phyloP scores from a whole-genome alignment of 1,140 invertebrate species.

The Teleopsis dalmanni region DNA sequence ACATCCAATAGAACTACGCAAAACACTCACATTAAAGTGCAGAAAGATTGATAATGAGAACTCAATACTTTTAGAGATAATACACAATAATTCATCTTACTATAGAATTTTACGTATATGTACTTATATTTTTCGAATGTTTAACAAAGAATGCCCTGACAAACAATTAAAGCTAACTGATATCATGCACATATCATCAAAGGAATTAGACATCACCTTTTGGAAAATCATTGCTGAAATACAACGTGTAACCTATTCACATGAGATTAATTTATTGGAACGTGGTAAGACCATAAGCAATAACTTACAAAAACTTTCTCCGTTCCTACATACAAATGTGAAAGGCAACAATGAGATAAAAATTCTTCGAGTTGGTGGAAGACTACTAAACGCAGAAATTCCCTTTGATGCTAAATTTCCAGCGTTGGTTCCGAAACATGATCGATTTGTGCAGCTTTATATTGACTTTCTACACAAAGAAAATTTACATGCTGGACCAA shows the following conservation, averaged over 20 bases:
- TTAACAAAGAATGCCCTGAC: neutral
- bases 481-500: constrained; percentile 9
- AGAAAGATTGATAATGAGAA: no score
- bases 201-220: neutral
- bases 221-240: neutral
- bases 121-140: neutral
- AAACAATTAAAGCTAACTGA: neutral
- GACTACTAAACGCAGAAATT: constrained; percentile 19
- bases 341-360: neutral
- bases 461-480: constrained; percentile 7
- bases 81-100: constrained; percentile 2
- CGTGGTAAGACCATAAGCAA: no score
- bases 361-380: constrained; percentile 23
- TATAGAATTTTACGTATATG: constrained; percentile 2
- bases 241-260: neutral
- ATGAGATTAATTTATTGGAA: no score
- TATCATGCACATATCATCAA: neutral
- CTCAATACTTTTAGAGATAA: no score
- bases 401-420: constrained; percentile 9
- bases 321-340: neutral
- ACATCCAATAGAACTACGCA: no score
- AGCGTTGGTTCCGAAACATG: constrained; percentile 9
- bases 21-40: no score
- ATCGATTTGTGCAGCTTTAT: neutral
- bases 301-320: constrained; percentile 1